Percentiles rank a stretch among this genome's conserved stretches.
phyloP scores from a whole-genome alignment of 2,888 invertebrate genomes.

The Cyclophora albipunctata region DNA sequence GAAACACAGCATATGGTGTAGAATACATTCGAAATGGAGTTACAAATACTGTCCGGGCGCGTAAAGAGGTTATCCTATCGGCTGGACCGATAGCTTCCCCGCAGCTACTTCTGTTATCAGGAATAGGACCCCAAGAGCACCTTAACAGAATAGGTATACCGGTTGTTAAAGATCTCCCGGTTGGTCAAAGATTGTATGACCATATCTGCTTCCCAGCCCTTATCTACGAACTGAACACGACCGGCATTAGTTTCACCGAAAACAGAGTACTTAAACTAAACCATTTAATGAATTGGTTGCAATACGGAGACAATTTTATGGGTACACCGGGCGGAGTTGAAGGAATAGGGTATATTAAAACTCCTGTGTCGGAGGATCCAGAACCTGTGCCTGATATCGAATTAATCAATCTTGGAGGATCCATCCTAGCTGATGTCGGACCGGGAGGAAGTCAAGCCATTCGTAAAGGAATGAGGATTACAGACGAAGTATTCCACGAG shows the following conservation, averaged over 20 bases:
- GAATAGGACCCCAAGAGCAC: constrained; percentile 76
- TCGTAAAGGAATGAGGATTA: constrained; percentile 72
- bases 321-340: constrained; percentile 79
- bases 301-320: constrained; percentile 57
- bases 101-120: constrained; percentile 92
- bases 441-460: constrained; percentile 52
- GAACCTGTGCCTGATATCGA: constrained; percentile 80
- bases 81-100: constrained; percentile 93
- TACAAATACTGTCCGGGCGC: constrained; percentile 70
- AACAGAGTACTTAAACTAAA: constrained; percentile 24
- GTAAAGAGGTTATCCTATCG: constrained; percentile 88
- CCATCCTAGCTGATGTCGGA: constrained; percentile 77
- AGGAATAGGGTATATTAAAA: constrained; percentile 79
- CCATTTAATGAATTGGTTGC: constrained; percentile 41
- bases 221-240: constrained; percentile 53
- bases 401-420: constrained; percentile 78
- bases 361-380: constrained; percentile 71
- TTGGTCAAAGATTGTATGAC: constrained; percentile 80
- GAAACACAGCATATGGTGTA: constrained; percentile 80
- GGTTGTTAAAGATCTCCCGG: constrained; percentile 78
- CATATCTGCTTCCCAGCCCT: constrained; percentile 74
- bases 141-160: constrained; percentile 72
- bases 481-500: constrained; percentile 68
- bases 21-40: constrained; percentile 75
- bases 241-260: constrained; percentile 50